Base-by-base conservation (phyloP, 2,797 vertebrate species). In the Crax fasciolata region DNA sequence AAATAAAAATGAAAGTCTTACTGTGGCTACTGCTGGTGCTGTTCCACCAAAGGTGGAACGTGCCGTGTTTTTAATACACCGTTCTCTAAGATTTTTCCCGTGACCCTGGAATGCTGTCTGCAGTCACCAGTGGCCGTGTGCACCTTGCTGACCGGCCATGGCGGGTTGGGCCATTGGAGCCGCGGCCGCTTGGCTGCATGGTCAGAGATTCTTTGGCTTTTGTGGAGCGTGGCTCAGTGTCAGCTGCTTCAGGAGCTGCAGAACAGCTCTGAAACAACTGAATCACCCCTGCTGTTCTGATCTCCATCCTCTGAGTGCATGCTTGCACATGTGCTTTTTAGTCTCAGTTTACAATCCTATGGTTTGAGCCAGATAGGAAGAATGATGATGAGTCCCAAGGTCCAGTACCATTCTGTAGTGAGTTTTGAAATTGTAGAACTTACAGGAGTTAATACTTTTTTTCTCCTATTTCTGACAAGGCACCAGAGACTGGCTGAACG, bases 201-300 rank as follows among this genome's bases (percentile, higher is more conserved):
- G 46, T 73, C 67, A 30, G 44, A 78, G 39, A 24, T n/a, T 13
- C 32, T 58, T 58, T 41, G 39, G 62, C 27, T 51, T 67, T 39
- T 0, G 0, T 24, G 67, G 61, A 41, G 11, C 0, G 1, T 24
- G 61, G 77, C 25, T 73, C 13, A 2, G 38, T 4, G 13, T 39
- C 28, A 72, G 24, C 48, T 89, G 52, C 48, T 71, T 38, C n/a
- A 28, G 1, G 1, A 85, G 27, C 49, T 32, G 58, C 13, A 21
- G 38, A 66, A 65, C 30, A 39, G 58, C 13, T 24, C 38, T 39
- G 35, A 30, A 27, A 30, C 11, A 41, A 20, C 25, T 55, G 54
- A 74, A 48, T 67, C 15, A 27, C n/a, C 48, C 68, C 35, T 17
- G 38, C 55, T 38, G 1, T 28, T 68, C 62, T 4, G 1, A 43